Percentiles rank a stretch among this genome's conserved stretches.
phyloP scores from a whole-genome alignment of 2,113 vertebrate genomes.

The Melanocharis versteri region DNA sequence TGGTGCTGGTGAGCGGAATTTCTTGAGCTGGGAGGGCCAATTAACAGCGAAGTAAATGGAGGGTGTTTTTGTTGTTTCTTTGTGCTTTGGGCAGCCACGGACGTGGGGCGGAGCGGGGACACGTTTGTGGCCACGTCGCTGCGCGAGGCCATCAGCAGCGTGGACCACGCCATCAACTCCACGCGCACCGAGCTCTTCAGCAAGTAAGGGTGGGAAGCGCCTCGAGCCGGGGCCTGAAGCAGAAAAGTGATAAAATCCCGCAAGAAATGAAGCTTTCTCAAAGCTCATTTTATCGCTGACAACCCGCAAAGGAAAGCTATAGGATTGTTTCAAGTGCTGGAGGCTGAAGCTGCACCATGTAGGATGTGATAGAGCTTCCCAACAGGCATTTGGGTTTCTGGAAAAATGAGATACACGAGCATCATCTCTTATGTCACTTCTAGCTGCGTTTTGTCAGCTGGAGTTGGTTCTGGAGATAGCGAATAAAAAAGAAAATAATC shows the following conservation, averaged over 20 bases:
- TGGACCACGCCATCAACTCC: conserved; percentile 73
- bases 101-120: conserved; percentile 50
- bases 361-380: background rate
- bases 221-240: background rate
- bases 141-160: conserved; percentile 72
- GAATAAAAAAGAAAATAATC: background rate
- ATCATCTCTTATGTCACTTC: background rate
- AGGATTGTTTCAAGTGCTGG: fast-evolving
- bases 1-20: fast-evolving
- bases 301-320: fast-evolving
- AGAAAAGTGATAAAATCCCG: background rate
- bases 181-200: conserved; percentile 70
- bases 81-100: conserved; percentile 45
- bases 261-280: background rate
- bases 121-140: conserved; percentile 69
- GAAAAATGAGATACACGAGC: background rate
- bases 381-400: background rate
- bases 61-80: background rate
- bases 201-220: conserved; percentile 21
- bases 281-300: background rate
- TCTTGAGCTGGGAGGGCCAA: background rate
- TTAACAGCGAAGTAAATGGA: background rate
- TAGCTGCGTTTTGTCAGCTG: background rate
- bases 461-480: background rate
- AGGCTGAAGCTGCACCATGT: background rate